Evolutionary conservation across 2,797 vertebrate genomes (phyloP), one percentile per base, ranked within the genome.

Genomic region (Tadarida brasiliensis): DNA sequence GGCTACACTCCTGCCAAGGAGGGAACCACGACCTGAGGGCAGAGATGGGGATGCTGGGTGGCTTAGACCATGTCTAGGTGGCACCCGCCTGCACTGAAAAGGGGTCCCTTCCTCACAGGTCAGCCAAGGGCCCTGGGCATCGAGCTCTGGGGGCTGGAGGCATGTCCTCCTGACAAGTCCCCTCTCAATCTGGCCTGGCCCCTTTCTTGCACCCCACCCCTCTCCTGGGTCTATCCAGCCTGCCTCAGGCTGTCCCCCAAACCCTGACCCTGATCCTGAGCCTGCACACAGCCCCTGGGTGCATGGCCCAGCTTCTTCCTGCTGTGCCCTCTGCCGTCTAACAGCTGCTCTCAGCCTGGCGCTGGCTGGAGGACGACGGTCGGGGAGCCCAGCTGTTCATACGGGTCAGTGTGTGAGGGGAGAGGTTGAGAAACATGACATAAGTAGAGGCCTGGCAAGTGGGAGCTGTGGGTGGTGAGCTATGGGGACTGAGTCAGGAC

Each of bases 171-270:
- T 68, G 70, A 76, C 2, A 24, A 80, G 35, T 19, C n/a, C 39
- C 28, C 15, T 74, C 11, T 3, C 2, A 0, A 51, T 49, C 33
- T 3, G 16, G n/a, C 57, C 24, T 14, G 56, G 44, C 77, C 15
- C 15, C 39, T 63, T 14, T 35, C 22, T 12, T 67, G 59, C 89
- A 68, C 22, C 47, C 86, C 2, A 11, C n/a, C 33, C 26, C 61
- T n/a, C 7, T 0, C 33, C 57, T 20, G 3, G 24, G 28, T 14
- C 54, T 51, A 0, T 39, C 2, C 7, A 26, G 4, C 22, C 39
- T 70, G 47, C 11, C 2, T 68, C 2, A 7, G 47, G 70, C 12
- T 30, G 6, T 17, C 19, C 20, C 30, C 28, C 19, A 12, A 33
- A 77, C 33, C 11, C 61, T 11, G 14, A 14, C 17, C 28, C 47